These are phyloP conservation scores for Oncorhynchus gorbuscha DNA, from an alignment of 2,113 vertebrate species.

Conservation along the genomic window DNA sequence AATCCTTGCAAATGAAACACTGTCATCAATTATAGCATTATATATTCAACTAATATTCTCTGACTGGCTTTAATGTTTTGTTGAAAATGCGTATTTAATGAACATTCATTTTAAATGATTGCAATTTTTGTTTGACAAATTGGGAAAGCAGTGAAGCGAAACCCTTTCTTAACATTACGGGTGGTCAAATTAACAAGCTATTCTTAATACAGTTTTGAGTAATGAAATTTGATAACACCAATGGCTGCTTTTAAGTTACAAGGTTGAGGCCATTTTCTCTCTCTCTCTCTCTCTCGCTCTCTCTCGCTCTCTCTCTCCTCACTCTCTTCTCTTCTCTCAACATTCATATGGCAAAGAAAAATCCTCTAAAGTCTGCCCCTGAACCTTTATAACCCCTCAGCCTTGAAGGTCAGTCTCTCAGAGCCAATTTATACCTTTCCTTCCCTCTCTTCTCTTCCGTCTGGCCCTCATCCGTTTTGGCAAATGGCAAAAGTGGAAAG, in stretches of 20 bases:
- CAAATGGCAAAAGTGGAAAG: slow-evolving; percentile 59
- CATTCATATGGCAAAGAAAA: slow-evolving; percentile 23
- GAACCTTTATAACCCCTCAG: slow-evolving; percentile 39
- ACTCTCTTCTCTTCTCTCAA: background rate
- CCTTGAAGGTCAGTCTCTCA: slow-evolving; percentile 66
- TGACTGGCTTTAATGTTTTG: background rate
- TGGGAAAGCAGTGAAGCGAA: slow-evolving; percentile 4
- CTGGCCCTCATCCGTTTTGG: slow-evolving; percentile 63
- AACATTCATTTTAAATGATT: background rate
- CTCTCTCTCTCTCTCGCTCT: no score
- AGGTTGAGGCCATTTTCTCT: background rate
- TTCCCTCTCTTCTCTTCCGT: slow-evolving; percentile 60
- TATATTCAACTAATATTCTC: background rate
- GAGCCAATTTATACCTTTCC: slow-evolving; percentile 61
- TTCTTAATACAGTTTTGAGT: background rate
- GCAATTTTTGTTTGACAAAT: slow-evolving; percentile 10
- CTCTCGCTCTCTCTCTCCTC: no score
- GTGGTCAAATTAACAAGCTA: background rate
- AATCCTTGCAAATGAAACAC: slow-evolving; percentile 8
- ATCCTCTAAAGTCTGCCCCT: slow-evolving; percentile 15
- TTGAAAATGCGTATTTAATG: background rate
- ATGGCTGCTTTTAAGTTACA: background rate
- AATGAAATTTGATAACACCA: background rate
- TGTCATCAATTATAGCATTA: background rate
- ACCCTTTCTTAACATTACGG: background rate